Evolutionary conservation across 2,797 vertebrate genomes (phyloP).

Genomic region (Dryobates pubescens): DNA sequence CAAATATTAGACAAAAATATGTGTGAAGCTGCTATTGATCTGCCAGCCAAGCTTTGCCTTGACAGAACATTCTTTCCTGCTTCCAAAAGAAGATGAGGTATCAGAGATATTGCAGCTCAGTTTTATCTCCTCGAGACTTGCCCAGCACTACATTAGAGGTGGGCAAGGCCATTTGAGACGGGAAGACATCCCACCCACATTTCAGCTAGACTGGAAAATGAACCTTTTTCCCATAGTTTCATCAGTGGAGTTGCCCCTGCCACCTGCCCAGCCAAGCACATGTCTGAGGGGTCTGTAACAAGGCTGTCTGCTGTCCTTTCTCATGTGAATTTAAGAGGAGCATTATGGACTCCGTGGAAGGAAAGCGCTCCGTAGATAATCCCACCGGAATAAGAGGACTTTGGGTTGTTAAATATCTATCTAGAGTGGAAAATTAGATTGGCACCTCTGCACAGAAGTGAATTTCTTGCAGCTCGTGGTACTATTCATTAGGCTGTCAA

Average conservation of each 20-base stretch:
- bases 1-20: constrained; percentile 58
- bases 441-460: background rate
- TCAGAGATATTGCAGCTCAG: constrained; percentile 23
- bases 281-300: background rate
- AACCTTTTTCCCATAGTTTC: background rate
- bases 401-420: background rate
- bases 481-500: background rate
- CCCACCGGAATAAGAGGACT: background rate
- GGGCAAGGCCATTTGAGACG: background rate
- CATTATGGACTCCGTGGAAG: background rate
- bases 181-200: background rate
- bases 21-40: constrained; percentile 64
- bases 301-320: background rate
- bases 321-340: background rate
- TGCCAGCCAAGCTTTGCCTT: constrained; percentile 20
- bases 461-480: background rate
- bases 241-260: background rate
- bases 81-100: constrained; percentile 24
- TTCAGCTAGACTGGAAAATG: background rate
- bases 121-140: background rate
- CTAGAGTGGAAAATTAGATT: background rate
- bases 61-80: constrained; percentile 9
- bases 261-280: rapidly evolving
- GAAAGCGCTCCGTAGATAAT: background rate
- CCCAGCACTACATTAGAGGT: background rate